Evolutionary conservation across 1,140 invertebrate species (phyloP).

Genomic region (Danaus melanippus): DNA sequence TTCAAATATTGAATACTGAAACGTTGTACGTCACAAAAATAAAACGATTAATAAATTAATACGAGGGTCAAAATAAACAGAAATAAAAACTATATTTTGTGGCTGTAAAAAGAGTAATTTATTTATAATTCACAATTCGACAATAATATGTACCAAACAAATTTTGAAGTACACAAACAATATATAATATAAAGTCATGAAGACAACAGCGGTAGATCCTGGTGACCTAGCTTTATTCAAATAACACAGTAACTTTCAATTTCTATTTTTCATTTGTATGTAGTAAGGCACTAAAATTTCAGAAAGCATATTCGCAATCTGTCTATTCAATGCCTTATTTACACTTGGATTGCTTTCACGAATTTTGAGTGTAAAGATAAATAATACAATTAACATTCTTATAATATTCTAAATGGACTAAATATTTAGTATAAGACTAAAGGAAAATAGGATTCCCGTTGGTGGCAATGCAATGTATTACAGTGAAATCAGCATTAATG

Average conservation of each 20-base stretch:
- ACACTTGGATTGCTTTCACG: conserved; percentile 30
- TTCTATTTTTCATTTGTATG: conserved; percentile 27
- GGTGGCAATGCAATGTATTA: conserved; percentile 37
- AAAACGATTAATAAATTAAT: neutral
- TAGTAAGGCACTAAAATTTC: conserved; percentile 21
- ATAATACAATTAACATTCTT: conserved; percentile 69
- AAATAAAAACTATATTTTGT: conserved; percentile 10
- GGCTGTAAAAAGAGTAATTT: conserved; percentile 66
- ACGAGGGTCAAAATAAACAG: neutral
- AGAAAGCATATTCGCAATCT: conserved; percentile 14
- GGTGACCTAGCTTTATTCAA: conserved; percentile 44
- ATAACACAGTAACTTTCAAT: conserved; percentile 31
- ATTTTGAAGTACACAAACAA: conserved; percentile 50
- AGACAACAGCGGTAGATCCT: conserved; percentile 30
- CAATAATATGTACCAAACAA: conserved; percentile 49
- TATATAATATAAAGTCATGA: conserved; percentile 17
- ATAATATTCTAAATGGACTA: conserved; percentile 65
- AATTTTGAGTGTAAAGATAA: conserved; percentile 63
- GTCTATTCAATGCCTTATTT: conserved; percentile 18
- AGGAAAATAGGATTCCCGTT: conserved; percentile 49
- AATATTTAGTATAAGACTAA: conserved; percentile 63
- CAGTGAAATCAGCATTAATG: conserved; percentile 29
- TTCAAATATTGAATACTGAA: neutral
- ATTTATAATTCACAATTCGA: conserved; percentile 66
- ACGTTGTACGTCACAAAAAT: too few relatives aligned